Evolutionary conservation across 2,113 vertebrate species (phyloP).

Genomic region (Gasterosteus aculeatus): DNA sequence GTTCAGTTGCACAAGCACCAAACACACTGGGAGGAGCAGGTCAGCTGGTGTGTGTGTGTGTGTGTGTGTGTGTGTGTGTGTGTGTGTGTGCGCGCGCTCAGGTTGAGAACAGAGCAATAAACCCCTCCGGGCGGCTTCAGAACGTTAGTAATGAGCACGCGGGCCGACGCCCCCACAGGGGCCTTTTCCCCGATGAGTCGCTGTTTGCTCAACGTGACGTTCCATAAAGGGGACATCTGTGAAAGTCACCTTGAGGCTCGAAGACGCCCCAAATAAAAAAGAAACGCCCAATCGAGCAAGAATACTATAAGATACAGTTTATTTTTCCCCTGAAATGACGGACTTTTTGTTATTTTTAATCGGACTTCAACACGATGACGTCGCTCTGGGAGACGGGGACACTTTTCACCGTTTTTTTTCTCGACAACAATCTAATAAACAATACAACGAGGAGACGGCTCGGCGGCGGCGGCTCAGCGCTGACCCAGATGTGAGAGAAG

Average conservation of each 20-base stretch:
- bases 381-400: not conserved
- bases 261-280: not conserved
- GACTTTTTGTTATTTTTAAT: not conserved
- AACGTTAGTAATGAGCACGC: conserved; percentile 22
- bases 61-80: conserved; percentile 11
- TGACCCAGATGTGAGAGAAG: conserved; percentile 22
- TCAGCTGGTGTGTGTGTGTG: conserved; percentile 44
- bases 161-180: too few species aligned
- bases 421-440: too few species aligned
- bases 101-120: conserved; percentile 39
- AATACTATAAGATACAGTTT: not conserved
- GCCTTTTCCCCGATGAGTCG: conserved; percentile 16
- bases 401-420: not conserved
- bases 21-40: conserved; percentile 27
- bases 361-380: not conserved
- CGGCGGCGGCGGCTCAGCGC: not conserved
- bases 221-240: conserved; percentile 28
- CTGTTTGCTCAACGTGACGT: conserved; percentile 13
- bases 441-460: not conserved
- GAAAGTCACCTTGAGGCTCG: not conserved
- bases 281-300: too few species aligned
- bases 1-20: conserved; percentile 49
- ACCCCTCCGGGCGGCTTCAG: conserved; percentile 40
- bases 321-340: not conserved
- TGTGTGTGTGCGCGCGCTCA: conserved; percentile 18